phyloP scores from a whole-genome alignment of 2,888 invertebrate genomes.

The Zhuqinia jingwanae region DNA sequence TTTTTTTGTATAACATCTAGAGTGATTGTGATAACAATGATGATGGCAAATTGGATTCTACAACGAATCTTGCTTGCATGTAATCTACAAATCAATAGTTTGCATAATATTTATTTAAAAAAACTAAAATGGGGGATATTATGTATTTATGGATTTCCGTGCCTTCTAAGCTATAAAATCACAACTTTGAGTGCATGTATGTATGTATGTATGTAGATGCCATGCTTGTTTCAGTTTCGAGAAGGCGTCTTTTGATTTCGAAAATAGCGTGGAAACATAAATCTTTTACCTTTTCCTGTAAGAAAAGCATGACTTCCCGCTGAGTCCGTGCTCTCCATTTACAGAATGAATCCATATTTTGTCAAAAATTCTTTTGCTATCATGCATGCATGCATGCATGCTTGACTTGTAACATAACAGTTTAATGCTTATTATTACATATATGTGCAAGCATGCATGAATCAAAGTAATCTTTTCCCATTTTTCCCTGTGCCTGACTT shows the following conservation, averaged over 20 bases:
- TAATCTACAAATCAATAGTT: constrained; percentile 2
- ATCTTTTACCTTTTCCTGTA: constrained; percentile 58
- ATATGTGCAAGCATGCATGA: background rate
- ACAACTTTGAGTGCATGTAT: background rate
- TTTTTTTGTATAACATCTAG: background rate
- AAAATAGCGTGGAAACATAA: constrained; percentile 61
- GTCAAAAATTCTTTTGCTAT: constrained; percentile 20
- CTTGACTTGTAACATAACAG: background rate
- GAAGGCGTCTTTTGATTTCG: constrained; percentile 63
- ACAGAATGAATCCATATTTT: constrained; percentile 38
- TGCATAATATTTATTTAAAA: background rate
- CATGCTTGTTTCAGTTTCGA: constrained; percentile 11
- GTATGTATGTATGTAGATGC: constrained; percentile 31
- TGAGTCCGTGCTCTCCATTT: constrained; percentile 50
- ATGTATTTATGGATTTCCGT: background rate
- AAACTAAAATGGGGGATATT: too few species aligned
- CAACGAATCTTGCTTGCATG: too few species aligned
- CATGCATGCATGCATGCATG: constrained; percentile 3
- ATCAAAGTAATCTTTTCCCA: background rate
- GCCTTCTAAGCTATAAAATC: background rate
- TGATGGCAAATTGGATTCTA: too few species aligned
- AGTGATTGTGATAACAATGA: too few species aligned
- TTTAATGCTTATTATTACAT: background rate
- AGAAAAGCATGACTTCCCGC: constrained; percentile 47
- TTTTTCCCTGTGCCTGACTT: background rate